Percentiles rank a stretch among this genome's conserved stretches.
Conservation (phyloP, 2,888 invertebrate genomes). For the Odontomyia ornata region DNA sequence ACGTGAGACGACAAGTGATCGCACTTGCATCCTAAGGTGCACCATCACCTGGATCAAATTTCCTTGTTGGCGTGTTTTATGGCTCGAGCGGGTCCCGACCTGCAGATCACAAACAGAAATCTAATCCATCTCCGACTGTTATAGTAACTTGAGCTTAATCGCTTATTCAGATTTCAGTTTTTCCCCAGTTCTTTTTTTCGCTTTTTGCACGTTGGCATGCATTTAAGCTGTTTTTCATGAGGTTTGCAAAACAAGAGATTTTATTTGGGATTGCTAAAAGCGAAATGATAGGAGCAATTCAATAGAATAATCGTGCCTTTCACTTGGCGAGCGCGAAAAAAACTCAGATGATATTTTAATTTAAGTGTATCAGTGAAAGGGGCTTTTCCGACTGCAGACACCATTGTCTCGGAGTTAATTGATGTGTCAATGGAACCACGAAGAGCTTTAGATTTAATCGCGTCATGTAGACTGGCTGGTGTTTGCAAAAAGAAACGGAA, state of each 20-base stretch:
- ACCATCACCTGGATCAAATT: slow-evolving; percentile 22
- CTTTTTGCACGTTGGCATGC: neutral
- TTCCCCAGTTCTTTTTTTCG: neutral
- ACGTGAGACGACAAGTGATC: slow-evolving; percentile 9
- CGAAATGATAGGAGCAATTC: neutral
- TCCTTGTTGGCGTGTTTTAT: neutral
- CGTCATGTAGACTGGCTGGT: too few species aligned
- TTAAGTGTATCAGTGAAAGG: slow-evolving; percentile 35
- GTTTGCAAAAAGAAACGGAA: too few species aligned
- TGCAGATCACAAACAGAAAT: neutral
- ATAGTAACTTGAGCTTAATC: neutral
- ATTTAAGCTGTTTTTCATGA: neutral
- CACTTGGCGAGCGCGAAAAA: slow-evolving; percentile 5
- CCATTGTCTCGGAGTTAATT: too few species aligned
- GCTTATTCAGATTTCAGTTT: neutral
- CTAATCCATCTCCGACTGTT: neutral
- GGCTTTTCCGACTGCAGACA: neutral
- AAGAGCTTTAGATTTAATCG: too few species aligned
- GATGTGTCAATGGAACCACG: too few species aligned
- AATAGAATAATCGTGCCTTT: slow-evolving; percentile 1
- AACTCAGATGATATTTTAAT: slow-evolving; percentile 12
- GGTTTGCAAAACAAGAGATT: neutral
- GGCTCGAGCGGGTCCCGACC: neutral
- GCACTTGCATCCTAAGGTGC: neutral
- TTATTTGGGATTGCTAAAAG: neutral